Base-by-base conservation (phyloP, 2,113 vertebrate genomes). In the Alexandromys fortis region DNA sequence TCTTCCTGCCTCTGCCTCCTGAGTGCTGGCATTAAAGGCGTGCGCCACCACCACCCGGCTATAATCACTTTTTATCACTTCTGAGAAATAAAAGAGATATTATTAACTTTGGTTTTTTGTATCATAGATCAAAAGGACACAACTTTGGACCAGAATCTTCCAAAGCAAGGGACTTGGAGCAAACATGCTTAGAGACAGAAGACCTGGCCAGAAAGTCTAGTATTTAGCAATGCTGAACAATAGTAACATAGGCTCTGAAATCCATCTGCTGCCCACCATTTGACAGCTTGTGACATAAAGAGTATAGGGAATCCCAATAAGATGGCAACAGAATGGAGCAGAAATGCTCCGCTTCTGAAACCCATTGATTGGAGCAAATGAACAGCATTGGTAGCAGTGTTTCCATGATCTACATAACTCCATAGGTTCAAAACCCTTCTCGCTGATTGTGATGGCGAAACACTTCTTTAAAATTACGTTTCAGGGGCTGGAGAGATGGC, bases 31-130 rank as follows among this genome's bases (percentile, higher is more conserved):
- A 72, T 72, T 72, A 72, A 72, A 72, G 14, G 70, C 3, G 14
- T 38, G 3, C 11, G 55, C 70, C 19, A 22, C 35, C 70, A 72
- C 70, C 7, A 8, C 70, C 70, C 3, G 3, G n/a, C 19, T n/a
- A 68, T 68, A 68, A 70, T 86, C 21, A 92, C 12, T 28, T 95
- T 83, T 67, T 73, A 72, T 77, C 61, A 85, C 38, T 94, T 89
- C 52, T 89, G 61, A 86, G 72, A 93, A 42, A 83, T 81, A 21
- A 47, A 85, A 73, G 14, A 78, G 3, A 42, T 86, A 30, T 88
- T 78, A 47, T 86, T 73, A 95, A 78, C 45, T 91, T 87, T 93
- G 12, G 2, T 79, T 90, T 96, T 96, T 93, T 67, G 75, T 68
- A 16, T 76, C 28, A 70, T 35, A 87, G 58, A 72, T 91, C 13